A percentile compares a stretch with the other conserved stretches of the same genome.
Evolutionary conservation across 2,888 invertebrate species (phyloP).

Genomic region (Melieria omissa): DNA sequence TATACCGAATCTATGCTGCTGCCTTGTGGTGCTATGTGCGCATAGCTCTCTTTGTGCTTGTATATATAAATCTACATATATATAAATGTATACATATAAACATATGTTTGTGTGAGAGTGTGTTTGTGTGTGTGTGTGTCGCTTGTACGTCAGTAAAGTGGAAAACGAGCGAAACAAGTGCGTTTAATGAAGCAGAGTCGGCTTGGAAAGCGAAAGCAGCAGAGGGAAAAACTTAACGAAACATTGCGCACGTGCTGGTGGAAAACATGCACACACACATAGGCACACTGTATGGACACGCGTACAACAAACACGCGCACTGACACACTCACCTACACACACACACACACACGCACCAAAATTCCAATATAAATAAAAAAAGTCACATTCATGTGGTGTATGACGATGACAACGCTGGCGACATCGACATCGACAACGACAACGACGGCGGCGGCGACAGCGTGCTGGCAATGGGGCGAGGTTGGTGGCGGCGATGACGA

Average conservation of each 20-base stretch:
- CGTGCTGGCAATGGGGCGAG: neutral
- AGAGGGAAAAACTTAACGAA: conserved; percentile 38
- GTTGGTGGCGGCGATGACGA: neutral
- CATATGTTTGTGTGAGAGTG: conserved; percentile 8
- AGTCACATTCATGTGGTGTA: neutral
- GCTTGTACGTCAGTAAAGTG: neutral
- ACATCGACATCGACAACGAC: neutral
- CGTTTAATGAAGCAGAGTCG: neutral
- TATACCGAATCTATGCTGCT: no score
- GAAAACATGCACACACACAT: conserved; percentile 27
- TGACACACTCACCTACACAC: neutral
- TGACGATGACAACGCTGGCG: conserved; percentile 13
- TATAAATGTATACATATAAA: conserved; percentile 3
- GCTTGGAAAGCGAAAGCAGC: conserved; percentile 15
- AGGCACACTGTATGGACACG: conserved; percentile 11
- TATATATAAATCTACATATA: neutral
- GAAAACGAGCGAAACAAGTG: conserved; percentile 23
- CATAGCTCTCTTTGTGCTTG: neutral
- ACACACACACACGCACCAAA: neutral
- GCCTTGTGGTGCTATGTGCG: neutral
- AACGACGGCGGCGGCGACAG: neutral
- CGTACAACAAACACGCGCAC: conserved; percentile 34
- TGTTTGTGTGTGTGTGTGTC: neutral
- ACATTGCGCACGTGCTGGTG: conserved; percentile 42
- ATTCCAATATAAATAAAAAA: conserved; percentile 19